Conservation (phyloP, 2,888 invertebrate genomes). For the Julus scanicus region DNA sequence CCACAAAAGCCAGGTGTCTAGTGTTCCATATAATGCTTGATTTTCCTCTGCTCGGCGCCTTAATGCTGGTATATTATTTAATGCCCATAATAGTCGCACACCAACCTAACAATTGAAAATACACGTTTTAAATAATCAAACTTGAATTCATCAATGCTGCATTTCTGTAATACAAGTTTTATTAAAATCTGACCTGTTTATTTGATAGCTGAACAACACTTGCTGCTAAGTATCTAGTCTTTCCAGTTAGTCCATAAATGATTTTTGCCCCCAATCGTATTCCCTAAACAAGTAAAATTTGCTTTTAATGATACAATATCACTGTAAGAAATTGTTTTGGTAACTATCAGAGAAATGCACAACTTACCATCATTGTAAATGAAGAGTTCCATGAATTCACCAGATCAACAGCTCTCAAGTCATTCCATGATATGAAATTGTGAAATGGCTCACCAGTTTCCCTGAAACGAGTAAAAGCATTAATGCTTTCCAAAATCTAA, state of each 20-base stretch:
- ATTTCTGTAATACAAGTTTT: no score
- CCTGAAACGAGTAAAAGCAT: slow-evolving; percentile 61
- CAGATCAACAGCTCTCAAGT: slow-evolving; percentile 78
- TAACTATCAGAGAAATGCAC: neutral
- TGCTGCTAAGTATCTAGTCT: slow-evolving; percentile 83
- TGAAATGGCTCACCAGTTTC: slow-evolving; percentile 80
- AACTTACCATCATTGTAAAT: slow-evolving; percentile 73
- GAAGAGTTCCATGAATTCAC: slow-evolving; percentile 83
- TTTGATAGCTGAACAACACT: slow-evolving; percentile 87
- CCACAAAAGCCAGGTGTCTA: slow-evolving; percentile 94
- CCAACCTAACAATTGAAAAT: slow-evolving; percentile 72
- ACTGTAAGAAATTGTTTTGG: neutral
- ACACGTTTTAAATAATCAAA: no score
- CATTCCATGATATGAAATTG: slow-evolving; percentile 92
- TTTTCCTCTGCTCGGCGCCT: slow-evolving; percentile 73
- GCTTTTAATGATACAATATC: neutral
- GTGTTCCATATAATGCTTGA: slow-evolving; percentile 82
- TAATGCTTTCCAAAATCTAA: neutral
- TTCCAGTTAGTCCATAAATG: slow-evolving; percentile 81
- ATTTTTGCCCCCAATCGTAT: slow-evolving; percentile 76
- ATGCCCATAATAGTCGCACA: slow-evolving; percentile 80
- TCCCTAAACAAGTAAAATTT: slow-evolving; percentile 65
- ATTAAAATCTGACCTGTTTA: slow-evolving; percentile 74
- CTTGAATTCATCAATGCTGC: no score
- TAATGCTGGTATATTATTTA: slow-evolving; percentile 78